Conservation (phyloP, 2,888 invertebrate species). For the Lepas anatifera region DNA sequence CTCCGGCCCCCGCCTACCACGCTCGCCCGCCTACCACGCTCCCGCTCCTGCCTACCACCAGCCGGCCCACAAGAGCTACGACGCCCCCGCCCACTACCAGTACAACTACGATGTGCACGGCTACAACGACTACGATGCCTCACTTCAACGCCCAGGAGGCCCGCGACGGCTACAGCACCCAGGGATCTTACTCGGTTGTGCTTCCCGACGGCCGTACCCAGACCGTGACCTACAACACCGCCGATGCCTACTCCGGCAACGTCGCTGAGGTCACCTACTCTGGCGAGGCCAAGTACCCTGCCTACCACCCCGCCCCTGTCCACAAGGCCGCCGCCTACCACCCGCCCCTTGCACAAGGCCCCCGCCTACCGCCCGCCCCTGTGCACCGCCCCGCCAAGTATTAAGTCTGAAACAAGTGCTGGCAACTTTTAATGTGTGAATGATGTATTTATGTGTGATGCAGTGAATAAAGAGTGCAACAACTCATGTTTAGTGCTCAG, state of each 20-base stretch:
- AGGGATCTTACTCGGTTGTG: conserved; percentile 22
- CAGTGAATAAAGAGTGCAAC: too few species aligned
- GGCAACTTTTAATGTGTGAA: too few species aligned
- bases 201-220: conserved; percentile 24
- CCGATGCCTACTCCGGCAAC: conserved; percentile 18
- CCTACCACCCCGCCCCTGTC: too few species aligned
- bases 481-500: too few species aligned
- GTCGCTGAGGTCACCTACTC: conserved; percentile 22
- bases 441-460: too few species aligned
- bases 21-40: too few species aligned
- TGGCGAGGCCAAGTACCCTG: conserved; percentile 21
- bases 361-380: too few species aligned
- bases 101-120: conserved; percentile 20
- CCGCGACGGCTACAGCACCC: conserved; percentile 18
- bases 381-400: too few species aligned
- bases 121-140: conserved; percentile 18
- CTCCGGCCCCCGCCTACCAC: not conserved
- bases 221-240: conserved; percentile 20
- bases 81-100: conserved; percentile 11
- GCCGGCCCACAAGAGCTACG: too few species aligned
- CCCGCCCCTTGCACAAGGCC: too few species aligned
- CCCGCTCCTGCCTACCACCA: not conserved
- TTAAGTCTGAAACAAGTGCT: too few species aligned
- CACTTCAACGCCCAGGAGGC: conserved; percentile 15
- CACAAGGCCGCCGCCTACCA: too few species aligned